Base-by-base conservation (phyloP, 2,797 vertebrate species). In the Muscicapa striata region DNA sequence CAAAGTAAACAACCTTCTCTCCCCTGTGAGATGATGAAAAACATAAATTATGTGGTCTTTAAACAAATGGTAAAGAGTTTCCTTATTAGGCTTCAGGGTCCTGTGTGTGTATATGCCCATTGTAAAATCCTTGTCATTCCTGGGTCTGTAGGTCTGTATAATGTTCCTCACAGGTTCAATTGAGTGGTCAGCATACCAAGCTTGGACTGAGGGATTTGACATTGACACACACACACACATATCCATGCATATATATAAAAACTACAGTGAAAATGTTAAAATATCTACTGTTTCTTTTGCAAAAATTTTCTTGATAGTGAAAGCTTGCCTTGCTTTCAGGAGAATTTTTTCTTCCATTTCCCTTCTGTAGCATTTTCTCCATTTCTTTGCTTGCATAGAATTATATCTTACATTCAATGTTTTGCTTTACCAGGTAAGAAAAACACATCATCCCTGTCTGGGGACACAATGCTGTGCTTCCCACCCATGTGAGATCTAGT, bases 1-100 rank as follows among this genome's bases (percentile, higher is more conserved):
- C 94, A 95, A 95, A 97, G 95, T 95, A 96, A 97, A 95, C 92
- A 95, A 81, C 91, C 54, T 94, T 93, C 78, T 90, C 86, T 94
- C 79, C 59, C 66, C 77, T n/a, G 82, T 83, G 79, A 91, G 93
- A 95, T 95, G 95, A 97, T 92, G 91, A 96, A 96, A 97, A 96
- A 96, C 97, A 97, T 97, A 97, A 97, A 97, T 97, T 97, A 97
- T 73, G 76, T 96, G 63, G 88, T 93, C 95, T 97, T 97, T 97
- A 97, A 97, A 97, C 97, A 97, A 97, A 93, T 94, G 96, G 97
- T 95, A 96, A 97, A 96, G 95, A 62, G 86, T 97, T 96, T 94
- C 97, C 97, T 97, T 97, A 97, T 97, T 97, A 97, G 97, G 97
- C 97, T 90, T 95, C 87, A 84, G 78, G 95, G 96, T 94, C 97